Base-by-base conservation (phyloP, 1,140 invertebrate genomes). In the Matsumurasca onukii region DNA sequence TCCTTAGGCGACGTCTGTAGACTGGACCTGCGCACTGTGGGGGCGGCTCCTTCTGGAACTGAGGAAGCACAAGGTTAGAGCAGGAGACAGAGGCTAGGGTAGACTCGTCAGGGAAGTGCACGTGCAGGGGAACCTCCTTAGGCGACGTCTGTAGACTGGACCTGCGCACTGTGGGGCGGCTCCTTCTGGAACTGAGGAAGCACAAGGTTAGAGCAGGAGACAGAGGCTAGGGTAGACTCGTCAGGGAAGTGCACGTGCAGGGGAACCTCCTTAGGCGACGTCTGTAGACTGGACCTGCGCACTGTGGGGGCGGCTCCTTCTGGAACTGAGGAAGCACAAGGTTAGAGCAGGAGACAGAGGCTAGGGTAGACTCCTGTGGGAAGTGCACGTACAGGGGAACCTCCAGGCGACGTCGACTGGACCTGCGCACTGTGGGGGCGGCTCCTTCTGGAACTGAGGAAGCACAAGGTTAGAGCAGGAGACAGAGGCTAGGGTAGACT, bases 301-400 rank as follows among this genome's bases (percentile, higher is more conserved):
- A 45, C 62, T 27, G 62, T 65, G 3, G 55, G n/a, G 13, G 25
- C 55, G 25, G 55, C 55, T 3, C 55, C 55, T n/a, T 59, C 55
- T 59, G 55, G 55, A 59, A 59, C 55, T 59, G 55, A 51, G 3
- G 17, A 3, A 51, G 5, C n/a, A 45, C 9, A 45, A 12, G 17
- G 34, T 45, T 45, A 45, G n/a, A n/a, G n/a, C n/a, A n/a, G 24
- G 55, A 45, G 1, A 61, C 57, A 25, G 29, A 48, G 29, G 59
- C 51, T 2, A 68, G 57, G 20, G 29, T 63, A 13, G 31, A 39
- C 45, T 68, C 67, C 24, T 30, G 55, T 1, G 67, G 67, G 57
- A 68, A 68, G 29, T 68, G 67, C 25, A 68, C 67, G 34, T 61
- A 59, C 3, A 68, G 57, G n/a, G 67, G 62, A 45, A 65, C 62